Percentiles rank a stretch among this genome's conserved stretches.
These are phyloP conservation scores for Epistrophe eligans DNA, from an alignment of 2,888 invertebrate species.

Conservation along the genomic window DNA sequence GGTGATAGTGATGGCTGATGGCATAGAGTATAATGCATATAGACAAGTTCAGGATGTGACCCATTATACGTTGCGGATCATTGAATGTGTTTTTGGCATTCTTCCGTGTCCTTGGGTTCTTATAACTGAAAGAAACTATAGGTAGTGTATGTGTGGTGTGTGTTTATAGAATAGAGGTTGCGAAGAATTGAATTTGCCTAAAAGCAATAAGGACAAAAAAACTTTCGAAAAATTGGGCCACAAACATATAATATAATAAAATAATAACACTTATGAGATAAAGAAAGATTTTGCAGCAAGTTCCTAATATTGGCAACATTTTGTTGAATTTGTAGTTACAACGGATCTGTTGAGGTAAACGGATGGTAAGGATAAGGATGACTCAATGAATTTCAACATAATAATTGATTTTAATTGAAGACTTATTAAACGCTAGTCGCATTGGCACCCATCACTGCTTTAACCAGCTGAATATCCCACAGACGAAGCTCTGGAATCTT, in stretches of 20 bases:
- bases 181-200: constrained; percentile 27
- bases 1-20: not conserved
- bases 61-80: constrained; percentile 71
- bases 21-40: constrained; percentile 23
- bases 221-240: not conserved
- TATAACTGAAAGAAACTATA: not conserved
- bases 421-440: no score
- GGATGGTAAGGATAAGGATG: no score
- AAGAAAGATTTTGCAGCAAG: not conserved
- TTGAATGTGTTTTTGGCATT: constrained; percentile 69
- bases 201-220: constrained; percentile 13
- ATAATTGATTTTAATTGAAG: no score
- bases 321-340: no score
- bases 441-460: no score
- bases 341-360: no score
- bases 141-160: not conserved
- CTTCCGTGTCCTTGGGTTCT: constrained; percentile 44
- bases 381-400: no score
- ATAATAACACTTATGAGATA: constrained; percentile 1
- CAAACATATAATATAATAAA: not conserved
- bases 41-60: constrained; percentile 66
- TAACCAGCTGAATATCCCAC: no score
- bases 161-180: not conserved
- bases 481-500: no score
- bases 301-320: no score